These are phyloP conservation scores for Dasysyrphus albostriatus DNA, from an alignment of 2,888 invertebrate genomes.

Conservation along the genomic window DNA sequence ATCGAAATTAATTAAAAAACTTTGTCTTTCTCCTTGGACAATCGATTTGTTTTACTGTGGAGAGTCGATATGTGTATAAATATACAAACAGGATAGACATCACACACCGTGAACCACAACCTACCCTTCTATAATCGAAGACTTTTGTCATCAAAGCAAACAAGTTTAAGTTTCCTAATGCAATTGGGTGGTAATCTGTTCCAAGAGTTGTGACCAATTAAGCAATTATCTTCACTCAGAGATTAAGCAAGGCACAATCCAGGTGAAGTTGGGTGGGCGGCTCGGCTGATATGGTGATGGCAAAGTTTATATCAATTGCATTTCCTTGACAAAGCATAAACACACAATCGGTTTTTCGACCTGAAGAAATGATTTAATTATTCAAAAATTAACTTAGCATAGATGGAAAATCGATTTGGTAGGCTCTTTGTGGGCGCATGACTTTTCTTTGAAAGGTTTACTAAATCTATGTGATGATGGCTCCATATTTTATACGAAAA, in stretches of 20 bases:
- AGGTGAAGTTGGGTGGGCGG: conserved; percentile 19
- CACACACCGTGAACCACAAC: not conserved
- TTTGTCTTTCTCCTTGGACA: conserved; percentile 55
- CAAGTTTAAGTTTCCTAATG: conserved; percentile 53
- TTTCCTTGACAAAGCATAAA: not conserved
- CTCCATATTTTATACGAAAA: no score
- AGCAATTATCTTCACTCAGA: conserved; percentile 59
- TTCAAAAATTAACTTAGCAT: not conserved
- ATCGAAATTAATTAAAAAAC: conserved; percentile 75
- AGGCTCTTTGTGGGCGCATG: not conserved
- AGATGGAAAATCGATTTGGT: not conserved
- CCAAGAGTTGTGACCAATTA: conserved; percentile 47
- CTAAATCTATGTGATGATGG: no score
- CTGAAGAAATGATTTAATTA: conserved; percentile 6
- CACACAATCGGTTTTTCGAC: conserved; percentile 8
- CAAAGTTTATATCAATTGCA: conserved; percentile 20
- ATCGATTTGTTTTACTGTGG: conserved; percentile 38
- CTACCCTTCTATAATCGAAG: not conserved
- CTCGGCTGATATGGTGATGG: not conserved
- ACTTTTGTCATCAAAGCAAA: conserved; percentile 49
- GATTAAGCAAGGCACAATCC: conserved; percentile 5
- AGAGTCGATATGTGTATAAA: not conserved
- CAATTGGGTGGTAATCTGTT: conserved; percentile 57
- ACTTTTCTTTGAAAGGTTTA: no score
- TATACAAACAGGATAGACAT: conserved; percentile 3